Conservation (phyloP, 2,797 vertebrate genomes). For the Micrastur ruficollis region DNA sequence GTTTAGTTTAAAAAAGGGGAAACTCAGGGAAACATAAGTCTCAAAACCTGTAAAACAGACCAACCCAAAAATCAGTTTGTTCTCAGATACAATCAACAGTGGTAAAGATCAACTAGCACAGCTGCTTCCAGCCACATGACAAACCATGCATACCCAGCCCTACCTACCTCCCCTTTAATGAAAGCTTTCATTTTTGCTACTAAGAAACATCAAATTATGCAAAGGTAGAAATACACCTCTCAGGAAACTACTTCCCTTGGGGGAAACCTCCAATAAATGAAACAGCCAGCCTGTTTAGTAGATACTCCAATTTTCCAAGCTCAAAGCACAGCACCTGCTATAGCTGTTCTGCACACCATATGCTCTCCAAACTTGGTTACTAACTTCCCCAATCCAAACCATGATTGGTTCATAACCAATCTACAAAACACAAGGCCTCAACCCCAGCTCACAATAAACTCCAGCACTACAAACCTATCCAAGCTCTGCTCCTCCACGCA, state of each 20-base stretch:
- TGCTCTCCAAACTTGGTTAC: not conserved
- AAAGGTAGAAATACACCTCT: not conserved
- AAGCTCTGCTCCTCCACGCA: not conserved
- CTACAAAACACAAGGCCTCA: not conserved
- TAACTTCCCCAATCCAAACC: not conserved
- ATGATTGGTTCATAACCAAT: not conserved
- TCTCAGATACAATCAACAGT: not conserved
- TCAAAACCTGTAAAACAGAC: not conserved
- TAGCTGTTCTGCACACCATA: not conserved
- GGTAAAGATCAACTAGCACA: not conserved
- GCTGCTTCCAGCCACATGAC: not conserved
- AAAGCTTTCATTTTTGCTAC: not conserved
- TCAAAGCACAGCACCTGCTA: not conserved
- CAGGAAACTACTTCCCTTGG: not conserved
- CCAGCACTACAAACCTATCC: not conserved
- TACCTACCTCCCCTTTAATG: not conserved
- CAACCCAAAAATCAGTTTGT: not conserved
- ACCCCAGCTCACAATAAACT: not conserved
- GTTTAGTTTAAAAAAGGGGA: not conserved
- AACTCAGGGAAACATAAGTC: not conserved
- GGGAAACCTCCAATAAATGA: not conserved
- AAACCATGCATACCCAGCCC: not conserved
- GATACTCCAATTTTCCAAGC: not conserved
- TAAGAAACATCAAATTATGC: not conserved
- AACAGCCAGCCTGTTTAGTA: not conserved